phyloP scores from a whole-genome alignment of 2,113 vertebrate species.

The Ophthalmolycus amberensis region DNA sequence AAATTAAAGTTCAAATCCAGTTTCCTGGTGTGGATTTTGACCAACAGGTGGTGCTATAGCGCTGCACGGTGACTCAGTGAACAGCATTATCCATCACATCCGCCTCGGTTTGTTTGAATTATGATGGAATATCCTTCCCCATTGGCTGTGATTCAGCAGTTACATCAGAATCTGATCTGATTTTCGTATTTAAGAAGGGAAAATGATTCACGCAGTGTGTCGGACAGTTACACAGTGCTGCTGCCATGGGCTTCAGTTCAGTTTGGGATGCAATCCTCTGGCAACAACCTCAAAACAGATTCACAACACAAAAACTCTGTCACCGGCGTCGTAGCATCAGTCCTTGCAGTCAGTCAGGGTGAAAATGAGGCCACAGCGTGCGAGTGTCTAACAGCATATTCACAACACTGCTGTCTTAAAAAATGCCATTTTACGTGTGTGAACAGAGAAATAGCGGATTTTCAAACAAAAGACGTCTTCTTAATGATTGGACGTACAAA shows the following conservation, averaged over 20 bases:
- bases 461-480: constrained; percentile 23
- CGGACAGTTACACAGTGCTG: constrained; percentile 25
- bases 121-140: constrained; percentile 25
- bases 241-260: constrained; percentile 19
- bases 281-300: constrained; percentile 1
- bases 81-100: constrained; percentile 9
- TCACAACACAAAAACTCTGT: constrained; percentile 28
- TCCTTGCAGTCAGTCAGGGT: constrained; percentile 12
- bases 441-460: constrained; percentile 33
- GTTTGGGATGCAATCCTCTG: constrained; percentile 47
- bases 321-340: constrained; percentile 1
- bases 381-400: constrained; percentile 31
- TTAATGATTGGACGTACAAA: constrained; percentile 61
- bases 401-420: constrained; percentile 37
- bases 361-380: constrained; percentile 41
- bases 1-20: background rate
- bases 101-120: constrained; percentile 34
- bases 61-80: background rate
- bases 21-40: background rate
- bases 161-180: constrained; percentile 59
- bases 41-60: constrained; percentile 72
- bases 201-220: constrained; percentile 40
- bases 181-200: constrained; percentile 35
- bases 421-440: background rate
- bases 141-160: constrained; percentile 55